Conservation (phyloP, 2,113 vertebrate genomes). For the Syrmaticus mikado region DNA sequence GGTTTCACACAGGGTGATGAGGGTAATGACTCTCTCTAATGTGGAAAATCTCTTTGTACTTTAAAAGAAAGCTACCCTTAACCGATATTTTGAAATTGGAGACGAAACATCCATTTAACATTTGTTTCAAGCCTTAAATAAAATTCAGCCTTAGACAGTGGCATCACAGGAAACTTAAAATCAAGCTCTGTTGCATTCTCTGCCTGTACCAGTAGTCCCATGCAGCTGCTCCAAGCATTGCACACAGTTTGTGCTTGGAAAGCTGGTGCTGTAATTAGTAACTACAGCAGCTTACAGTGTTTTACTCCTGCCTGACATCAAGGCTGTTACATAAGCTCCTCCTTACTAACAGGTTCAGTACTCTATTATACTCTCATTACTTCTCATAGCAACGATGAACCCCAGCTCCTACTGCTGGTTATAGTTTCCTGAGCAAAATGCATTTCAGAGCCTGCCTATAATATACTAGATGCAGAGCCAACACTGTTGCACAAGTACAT, state of each 20-base stretch:
- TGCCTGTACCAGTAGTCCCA: not conserved
- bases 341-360: not conserved
- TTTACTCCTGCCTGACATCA: not conserved
- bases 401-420: not conserved
- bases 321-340: not conserved
- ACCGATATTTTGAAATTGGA: not conserved
- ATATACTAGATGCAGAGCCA: not conserved
- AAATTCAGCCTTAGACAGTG: not conserved
- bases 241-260: not conserved
- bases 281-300: not conserved
- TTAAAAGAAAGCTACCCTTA: not conserved
- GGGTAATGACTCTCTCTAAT: not conserved
- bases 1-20: not conserved
- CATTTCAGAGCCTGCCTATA: not conserved
- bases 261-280: not conserved
- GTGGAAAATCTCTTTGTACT: not conserved
- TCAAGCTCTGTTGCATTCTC: not conserved
- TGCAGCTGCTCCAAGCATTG: not conserved
- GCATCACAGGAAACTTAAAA: not conserved
- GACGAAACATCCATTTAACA: not conserved
- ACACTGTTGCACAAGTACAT: not conserved
- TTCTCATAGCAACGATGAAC: not conserved
- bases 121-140: not conserved
- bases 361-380: not conserved
- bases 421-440: not conserved